Evolutionary conservation across 2,888 invertebrate genomes (phyloP), one percentile per base, ranked within the genome.

Genomic region (Rhogogaster chlorosoma): DNA sequence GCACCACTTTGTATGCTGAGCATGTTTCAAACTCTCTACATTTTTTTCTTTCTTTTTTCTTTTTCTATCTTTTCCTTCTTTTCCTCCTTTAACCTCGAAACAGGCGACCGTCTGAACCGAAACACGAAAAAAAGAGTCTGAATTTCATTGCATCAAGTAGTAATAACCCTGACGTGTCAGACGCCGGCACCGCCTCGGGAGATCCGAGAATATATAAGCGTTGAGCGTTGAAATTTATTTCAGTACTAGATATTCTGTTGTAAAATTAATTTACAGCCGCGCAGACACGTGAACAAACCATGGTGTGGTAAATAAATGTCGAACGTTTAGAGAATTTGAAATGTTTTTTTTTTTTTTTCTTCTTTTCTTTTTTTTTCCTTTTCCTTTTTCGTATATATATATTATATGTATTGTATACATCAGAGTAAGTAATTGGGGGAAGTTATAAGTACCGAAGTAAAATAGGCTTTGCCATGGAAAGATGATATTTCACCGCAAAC

Each of bases 91-190:
- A 73, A 73, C 42, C 71, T 73, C 42, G 38, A 7, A 36, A 42
- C 38, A 12, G 22, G 4, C 70, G 70, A 32, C 38, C 38, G 38
- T 38, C 70, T 36, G n/a, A 36, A 32, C 42, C 71, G 71, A 42
- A 73, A 73, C 22, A 73, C 71, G 26, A 42, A 73, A 42, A 73
- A 36, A 42, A 32, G 26, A 49, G 49, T 15, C 75, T 49, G 49
- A 77, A 45, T 77, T 77, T 77, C 49, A 77, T 49, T 49, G 45
- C 75, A 29, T 77, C 49, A 77, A 49, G 75, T 77, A 77, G 75
- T 77, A 77, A 53, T 77, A 77, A 49, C 75, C 75, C 49, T 45
- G 29, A 77, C 75, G 75, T n/a, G 75, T 77, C 75, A 77, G 75
- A 61, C 61, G 10, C 32, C 75, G 75, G 18, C 53, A 77, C 75